Conservation (phyloP, 2,113 vertebrate species). For the Rhodinocichla rosea region DNA sequence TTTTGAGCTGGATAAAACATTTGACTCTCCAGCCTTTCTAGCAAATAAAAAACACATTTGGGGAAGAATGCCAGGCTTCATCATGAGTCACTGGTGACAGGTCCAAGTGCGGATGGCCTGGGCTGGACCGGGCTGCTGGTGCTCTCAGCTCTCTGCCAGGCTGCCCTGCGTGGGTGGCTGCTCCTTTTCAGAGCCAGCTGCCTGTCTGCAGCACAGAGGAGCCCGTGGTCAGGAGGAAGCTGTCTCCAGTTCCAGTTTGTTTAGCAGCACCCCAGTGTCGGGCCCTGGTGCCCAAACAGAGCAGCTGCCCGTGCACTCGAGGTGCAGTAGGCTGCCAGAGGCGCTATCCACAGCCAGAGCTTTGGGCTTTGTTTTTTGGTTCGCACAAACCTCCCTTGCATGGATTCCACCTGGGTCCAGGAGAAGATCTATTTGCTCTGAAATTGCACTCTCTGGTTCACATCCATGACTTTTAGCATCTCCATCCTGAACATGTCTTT, state of each 20-base stretch:
- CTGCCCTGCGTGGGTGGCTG: not conserved
- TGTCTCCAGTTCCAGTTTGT: not conserved
- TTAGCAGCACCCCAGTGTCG: accelerated
- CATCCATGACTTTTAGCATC: not conserved
- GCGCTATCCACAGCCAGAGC: not conserved
- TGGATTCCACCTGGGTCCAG: not conserved
- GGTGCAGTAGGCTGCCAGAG: not conserved
- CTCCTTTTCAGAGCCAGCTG: accelerated
- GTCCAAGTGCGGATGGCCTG: accelerated
- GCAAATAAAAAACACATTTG: not conserved
- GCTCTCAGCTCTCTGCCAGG: not conserved
- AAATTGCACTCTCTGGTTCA: not conserved
- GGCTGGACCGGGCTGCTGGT: not conserved
- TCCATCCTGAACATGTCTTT: not conserved
- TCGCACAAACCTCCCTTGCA: not conserved
- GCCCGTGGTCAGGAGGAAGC: not conserved
- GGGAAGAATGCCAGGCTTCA: not conserved
- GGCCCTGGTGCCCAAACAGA: not conserved
- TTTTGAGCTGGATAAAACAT: not conserved
- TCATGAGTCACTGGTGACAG: not conserved
- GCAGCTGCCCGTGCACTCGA: not conserved
- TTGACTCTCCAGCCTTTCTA: not conserved
- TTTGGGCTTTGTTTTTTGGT: not conserved
- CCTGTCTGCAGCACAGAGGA: not conserved
- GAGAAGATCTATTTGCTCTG: not conserved